Evolutionary conservation across 92 coral and sea anemone species (phyloP), one percentile per base, ranked within the genome.

Genomic region (Zoanthus solanderi): DNA sequence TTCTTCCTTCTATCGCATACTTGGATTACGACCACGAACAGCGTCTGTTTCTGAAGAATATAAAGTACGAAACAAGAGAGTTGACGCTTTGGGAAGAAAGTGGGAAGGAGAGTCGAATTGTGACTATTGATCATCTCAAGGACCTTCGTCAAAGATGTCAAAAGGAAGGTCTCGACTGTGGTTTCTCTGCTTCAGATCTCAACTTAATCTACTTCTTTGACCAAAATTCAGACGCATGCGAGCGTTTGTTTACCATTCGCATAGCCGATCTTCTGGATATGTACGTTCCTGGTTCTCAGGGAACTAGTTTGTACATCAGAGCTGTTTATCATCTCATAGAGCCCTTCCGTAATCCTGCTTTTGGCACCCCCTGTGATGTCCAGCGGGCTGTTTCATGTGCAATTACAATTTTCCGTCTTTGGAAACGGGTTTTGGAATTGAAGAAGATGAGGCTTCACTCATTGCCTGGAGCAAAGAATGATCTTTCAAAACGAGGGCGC

Each of bases 301-400:
- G 78, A 73, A 90, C 92, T 10, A 85, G 87, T 63, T 81, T 90
- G 42, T 86, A 79, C 75, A 85, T 90, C 65, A 79, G 89, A 74
- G 87, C 78, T 5, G 87, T 90, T 4, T 82, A 9, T 45, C 88
- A 90, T 10, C 83, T 90, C 0, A 91, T 87, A 2, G 83, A 91
- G 18, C 93, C 89, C 0, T 91, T 83, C 42, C 23, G 90, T 14
- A 76, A 72, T 17, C 80, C 88, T 47, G 80, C 67, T 5, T 86
- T 87, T 87, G 91, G 93, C 6, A 52, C 45, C 16, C 93, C 91
- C 2, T 56, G 28, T 47, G 91, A 88, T 9, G 91, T 87, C 12
- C 93, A 91, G 46, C 60, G 69, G 31, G 71, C 93, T 0, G 89
- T 91, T 57, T 91, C 91, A 5, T 91, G 89, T 88, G 89, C 83